Conservation (phyloP, 2,113 vertebrate species). For the Pluvianellus socialis region DNA sequence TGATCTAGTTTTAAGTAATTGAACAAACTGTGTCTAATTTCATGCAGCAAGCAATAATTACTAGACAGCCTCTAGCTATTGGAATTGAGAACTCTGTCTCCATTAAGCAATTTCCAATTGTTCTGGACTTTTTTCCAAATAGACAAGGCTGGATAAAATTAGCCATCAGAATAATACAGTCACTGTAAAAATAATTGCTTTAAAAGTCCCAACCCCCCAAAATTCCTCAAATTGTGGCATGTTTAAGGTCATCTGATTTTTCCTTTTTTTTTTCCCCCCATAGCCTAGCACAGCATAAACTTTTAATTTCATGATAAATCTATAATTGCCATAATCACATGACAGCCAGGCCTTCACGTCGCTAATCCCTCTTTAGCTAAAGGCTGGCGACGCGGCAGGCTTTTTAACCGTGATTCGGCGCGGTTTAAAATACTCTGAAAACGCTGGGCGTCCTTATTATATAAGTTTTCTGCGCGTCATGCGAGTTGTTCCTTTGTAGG, state of each 20-base stretch:
- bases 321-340: constrained; percentile 76
- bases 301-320: constrained; percentile 66
- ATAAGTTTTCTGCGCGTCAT: constrained; percentile 46
- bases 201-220: constrained; percentile 43
- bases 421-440: constrained; percentile 64
- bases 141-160: constrained; percentile 74
- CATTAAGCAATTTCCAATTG: constrained; percentile 80
- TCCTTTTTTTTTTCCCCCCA: neutral
- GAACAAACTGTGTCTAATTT: constrained; percentile 87
- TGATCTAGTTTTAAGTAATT: constrained; percentile 87
- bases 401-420: constrained; percentile 41
- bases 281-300: constrained; percentile 52
- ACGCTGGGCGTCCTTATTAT: constrained; percentile 48
- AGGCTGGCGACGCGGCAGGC: constrained; percentile 51
- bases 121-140: constrained; percentile 69
- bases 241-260: constrained; percentile 55
- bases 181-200: constrained; percentile 65
- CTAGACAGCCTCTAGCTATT: constrained; percentile 78
- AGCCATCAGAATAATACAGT: constrained; percentile 69
- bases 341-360: constrained; percentile 68
- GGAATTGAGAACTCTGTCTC: constrained; percentile 75
- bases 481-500: constrained; percentile 33
- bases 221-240: constrained; percentile 50
- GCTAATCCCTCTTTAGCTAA: constrained; percentile 65
- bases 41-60: constrained; percentile 83